A percentile compares a stretch with the other conserved stretches of the same genome.
Evolutionary conservation across 2,797 vertebrate genomes (phyloP).

Genomic region (Acanthurus tractus): DNA sequence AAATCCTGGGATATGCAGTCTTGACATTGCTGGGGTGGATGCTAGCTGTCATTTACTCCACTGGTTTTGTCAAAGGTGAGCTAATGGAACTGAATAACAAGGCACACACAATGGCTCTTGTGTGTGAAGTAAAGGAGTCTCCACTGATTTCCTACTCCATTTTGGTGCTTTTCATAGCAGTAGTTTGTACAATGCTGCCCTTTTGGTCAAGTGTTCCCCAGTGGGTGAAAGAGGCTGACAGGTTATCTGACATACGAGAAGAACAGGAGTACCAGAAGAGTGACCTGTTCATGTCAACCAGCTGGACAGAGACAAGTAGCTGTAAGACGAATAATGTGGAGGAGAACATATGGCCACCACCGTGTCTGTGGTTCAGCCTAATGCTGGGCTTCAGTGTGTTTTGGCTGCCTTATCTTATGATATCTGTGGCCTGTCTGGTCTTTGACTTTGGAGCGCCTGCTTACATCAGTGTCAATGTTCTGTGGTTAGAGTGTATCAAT

Average conservation of each 20-base stretch:
- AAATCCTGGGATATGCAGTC: constrained; percentile 40
- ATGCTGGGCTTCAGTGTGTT: constrained; percentile 68
- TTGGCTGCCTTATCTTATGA: constrained; percentile 79
- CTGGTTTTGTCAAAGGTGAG: constrained; percentile 6
- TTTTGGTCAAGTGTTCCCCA: constrained; percentile 52
- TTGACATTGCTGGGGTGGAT: constrained; percentile 72
- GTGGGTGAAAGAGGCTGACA: constrained; percentile 65
- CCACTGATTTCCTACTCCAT: constrained; percentile 36
- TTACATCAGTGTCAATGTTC: constrained; percentile 78
- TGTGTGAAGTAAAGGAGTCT: constrained; percentile 74
- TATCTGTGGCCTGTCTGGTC: constrained; percentile 51
- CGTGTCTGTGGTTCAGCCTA: constrained; percentile 73
- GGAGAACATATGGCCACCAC: neutral
- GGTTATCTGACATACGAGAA: constrained; percentile 36
- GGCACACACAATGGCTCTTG: neutral
- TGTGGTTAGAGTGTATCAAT: constrained; percentile 83
- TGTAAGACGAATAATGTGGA: neutral
- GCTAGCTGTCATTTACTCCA: constrained; percentile 48
- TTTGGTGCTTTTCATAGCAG: constrained; percentile 22
- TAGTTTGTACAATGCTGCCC: constrained; percentile 56
- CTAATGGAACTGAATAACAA: constrained; percentile 12
- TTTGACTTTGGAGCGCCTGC: constrained; percentile 69
- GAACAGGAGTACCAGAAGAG: constrained; percentile 35
- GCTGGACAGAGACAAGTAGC: neutral
- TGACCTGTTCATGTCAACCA: constrained; percentile 30